These are phyloP conservation scores for Castor canadensis DNA, from an alignment of 2,113 vertebrate genomes.

Conservation along the genomic window DNA sequence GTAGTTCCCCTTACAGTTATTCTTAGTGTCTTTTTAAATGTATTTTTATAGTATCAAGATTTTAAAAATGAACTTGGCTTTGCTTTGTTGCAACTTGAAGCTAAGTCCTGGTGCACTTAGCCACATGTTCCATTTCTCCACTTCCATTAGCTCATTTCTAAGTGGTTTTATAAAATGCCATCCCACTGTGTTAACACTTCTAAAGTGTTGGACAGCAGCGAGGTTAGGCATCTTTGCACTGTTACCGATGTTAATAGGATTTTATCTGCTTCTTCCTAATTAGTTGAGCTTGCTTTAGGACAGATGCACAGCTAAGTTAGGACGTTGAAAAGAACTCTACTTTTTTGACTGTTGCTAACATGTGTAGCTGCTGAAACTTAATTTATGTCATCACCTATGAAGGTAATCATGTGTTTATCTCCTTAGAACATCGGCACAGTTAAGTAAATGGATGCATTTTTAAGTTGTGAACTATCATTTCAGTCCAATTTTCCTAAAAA, in stretches of 20 bases:
- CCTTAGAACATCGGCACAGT: too few species aligned
- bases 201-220: rapidly evolving
- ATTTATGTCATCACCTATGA: background rate
- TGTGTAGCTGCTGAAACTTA: background rate
- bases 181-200: background rate
- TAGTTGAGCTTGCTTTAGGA: background rate
- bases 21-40: background rate
- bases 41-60: background rate
- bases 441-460: background rate
- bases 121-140: background rate
- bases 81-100: background rate
- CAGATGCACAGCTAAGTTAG: rapidly evolving
- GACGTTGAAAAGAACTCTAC: too few species aligned
- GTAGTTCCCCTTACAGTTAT: background rate
- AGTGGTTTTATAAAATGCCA: rapidly evolving
- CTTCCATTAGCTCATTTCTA: background rate
- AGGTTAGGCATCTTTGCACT: background rate
- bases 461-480: background rate
- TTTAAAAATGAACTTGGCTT: background rate
- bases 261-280: background rate
- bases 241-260: background rate
- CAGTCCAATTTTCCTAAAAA: background rate
- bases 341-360: background rate
- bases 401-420: background rate
- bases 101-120: background rate